A percentile compares a stretch with the other conserved stretches of the same genome.
Conservation (phyloP, 1,140 invertebrate species). For the Lasaia peninsularis region DNA sequence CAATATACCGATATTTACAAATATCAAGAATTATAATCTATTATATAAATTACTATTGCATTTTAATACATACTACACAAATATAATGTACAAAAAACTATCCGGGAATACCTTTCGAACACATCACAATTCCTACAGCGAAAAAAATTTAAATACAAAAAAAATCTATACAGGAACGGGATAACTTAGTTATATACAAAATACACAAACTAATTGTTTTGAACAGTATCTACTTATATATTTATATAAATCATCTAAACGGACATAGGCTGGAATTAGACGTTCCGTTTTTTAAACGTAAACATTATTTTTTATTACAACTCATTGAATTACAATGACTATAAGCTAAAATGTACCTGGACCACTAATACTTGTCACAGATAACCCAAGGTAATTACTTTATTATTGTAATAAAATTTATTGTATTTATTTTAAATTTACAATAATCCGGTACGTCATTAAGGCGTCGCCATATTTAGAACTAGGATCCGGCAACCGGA, state of each 20-base stretch:
- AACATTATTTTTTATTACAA: no score
- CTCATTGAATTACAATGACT: no score
- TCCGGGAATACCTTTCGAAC: slow-evolving; percentile 58
- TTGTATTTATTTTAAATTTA: no score
- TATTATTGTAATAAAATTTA: no score
- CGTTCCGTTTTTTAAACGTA: no score
- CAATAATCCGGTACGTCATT: no score
- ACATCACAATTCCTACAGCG: slow-evolving; percentile 72
- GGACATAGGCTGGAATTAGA: slow-evolving; percentile 32
- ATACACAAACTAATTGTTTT: slow-evolving; percentile 62
- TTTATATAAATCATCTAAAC: slow-evolving; percentile 59
- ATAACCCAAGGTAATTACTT: no score
- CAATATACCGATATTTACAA: slow-evolving; percentile 63
- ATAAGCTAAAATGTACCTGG: no score
- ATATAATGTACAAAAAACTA: slow-evolving; percentile 68
- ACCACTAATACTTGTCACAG: no score
- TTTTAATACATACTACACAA: slow-evolving; percentile 65
- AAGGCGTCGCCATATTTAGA: no score
- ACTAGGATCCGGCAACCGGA: no score
- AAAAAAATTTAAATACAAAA: slow-evolving; percentile 61
- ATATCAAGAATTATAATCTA: slow-evolving; percentile 56
- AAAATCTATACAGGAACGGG: slow-evolving; percentile 73
- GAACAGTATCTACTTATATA: slow-evolving; percentile 57
- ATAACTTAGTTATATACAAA: slow-evolving; percentile 74
- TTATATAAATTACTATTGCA: slow-evolving; percentile 77